Evolutionary conservation across 2,888 invertebrate genomes (phyloP).

Genomic region (Hypomecis punctinalis): DNA sequence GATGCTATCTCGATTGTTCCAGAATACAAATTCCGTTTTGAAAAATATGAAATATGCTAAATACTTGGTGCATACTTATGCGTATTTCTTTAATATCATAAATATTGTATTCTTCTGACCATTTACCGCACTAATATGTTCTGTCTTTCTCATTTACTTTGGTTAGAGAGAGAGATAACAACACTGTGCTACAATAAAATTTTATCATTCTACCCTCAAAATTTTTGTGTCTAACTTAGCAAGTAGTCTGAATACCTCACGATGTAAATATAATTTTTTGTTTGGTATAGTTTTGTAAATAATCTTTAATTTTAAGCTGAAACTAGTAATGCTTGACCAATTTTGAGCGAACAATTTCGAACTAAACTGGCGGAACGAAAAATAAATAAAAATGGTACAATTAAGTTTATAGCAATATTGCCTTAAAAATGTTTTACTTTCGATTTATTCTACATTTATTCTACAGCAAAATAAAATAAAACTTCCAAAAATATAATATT

Average conservation of each 20-base stretch:
- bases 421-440: no score
- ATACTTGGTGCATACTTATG: no score
- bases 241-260: constrained; percentile 51
- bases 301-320: constrained; percentile 31
- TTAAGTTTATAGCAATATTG: constrained; percentile 7
- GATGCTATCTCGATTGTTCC: no score
- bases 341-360: constrained; percentile 18
- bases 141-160: not conserved
- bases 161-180: constrained; percentile 1
- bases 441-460: no score
- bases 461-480: no score
- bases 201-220: constrained; percentile 11
- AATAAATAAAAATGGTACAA: constrained; percentile 5
- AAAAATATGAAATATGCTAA: no score
- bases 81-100: no score
- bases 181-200: not conserved
- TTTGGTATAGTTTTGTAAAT: constrained; percentile 33
- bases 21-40: no score
- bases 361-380: constrained; percentile 4
- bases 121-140: not conserved
- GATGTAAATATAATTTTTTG: constrained; percentile 28
- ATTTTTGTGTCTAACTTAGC: constrained; percentile 19
- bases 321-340: constrained; percentile 19
- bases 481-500: no score
- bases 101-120: not conserved